Evolutionary conservation across 2,113 vertebrate species (phyloP).

Genomic region (Notechis scutatus): DNA sequence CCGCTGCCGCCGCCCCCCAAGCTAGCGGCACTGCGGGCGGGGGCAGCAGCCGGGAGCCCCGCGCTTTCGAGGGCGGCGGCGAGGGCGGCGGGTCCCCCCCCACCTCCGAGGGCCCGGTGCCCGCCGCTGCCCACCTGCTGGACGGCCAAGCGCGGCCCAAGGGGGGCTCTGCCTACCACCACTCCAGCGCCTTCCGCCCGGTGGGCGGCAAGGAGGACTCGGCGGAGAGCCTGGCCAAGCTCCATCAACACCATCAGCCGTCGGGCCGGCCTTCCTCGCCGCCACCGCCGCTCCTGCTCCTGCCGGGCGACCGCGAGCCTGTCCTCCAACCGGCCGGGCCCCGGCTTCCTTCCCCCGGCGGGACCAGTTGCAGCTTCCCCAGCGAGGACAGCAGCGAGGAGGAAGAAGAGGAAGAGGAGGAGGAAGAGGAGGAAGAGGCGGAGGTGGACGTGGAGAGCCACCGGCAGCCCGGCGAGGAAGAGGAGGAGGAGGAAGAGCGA

Average conservation of each 20-base stretch:
- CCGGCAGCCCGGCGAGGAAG: constrained; percentile 74
- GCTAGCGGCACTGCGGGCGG: not conserved
- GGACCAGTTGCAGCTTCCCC: constrained; percentile 86
- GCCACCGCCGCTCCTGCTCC: constrained; percentile 41
- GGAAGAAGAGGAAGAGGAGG: constrained; percentile 81
- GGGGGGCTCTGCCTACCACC: constrained; percentile 71
- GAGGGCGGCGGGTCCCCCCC: constrained; percentile 37
- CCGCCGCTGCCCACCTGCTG: constrained; percentile 56
- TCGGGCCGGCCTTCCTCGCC: constrained; percentile 12
- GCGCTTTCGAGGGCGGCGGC: constrained; percentile 44
- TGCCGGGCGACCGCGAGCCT: constrained; percentile 45
- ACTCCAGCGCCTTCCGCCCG: constrained; percentile 84
- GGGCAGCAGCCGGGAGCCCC: not conserved
- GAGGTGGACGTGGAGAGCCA: constrained; percentile 89
- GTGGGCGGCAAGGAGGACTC: constrained; percentile 84
- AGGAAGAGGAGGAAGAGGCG: not conserved
- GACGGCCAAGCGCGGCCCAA: constrained; percentile 50
- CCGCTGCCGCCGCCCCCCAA: not conserved
- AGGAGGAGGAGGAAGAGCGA: constrained; percentile 80
- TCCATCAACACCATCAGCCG: constrained; percentile 67
- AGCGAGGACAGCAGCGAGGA: constrained; percentile 82
- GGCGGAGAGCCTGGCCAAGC: constrained; percentile 87
- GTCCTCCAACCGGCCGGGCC: constrained; percentile 42
- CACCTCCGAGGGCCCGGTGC: constrained; percentile 19
- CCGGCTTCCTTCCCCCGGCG: constrained; percentile 74